Conservation (phyloP, 2,797 vertebrate species). For the Pyrrhura leucotis region DNA sequence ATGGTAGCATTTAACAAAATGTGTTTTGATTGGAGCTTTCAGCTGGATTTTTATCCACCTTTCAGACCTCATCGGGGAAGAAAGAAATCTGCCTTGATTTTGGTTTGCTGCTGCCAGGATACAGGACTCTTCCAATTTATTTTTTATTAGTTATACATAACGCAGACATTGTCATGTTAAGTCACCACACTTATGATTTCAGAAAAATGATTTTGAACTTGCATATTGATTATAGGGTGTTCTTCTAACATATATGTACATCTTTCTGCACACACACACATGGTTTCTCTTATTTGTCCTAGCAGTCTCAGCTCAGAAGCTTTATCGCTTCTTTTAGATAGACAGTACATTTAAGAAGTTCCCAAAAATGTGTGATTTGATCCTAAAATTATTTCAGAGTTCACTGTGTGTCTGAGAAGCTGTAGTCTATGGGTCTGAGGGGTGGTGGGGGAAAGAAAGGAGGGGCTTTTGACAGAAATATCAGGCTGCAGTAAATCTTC, state of each 20-base stretch:
- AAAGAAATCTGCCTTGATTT: conserved; percentile 70
- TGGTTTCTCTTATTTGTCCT: conserved; percentile 57
- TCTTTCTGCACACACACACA: not conserved
- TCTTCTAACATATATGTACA: conserved; percentile 53
- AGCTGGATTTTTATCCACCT: conserved; percentile 71
- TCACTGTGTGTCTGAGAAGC: conserved; percentile 61
- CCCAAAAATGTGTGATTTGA: conserved; percentile 61
- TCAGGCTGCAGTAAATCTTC: conserved; percentile 87
- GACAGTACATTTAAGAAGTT: conserved; percentile 45
- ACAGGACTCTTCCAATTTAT: conserved; percentile 75
- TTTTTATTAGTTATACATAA: conserved; percentile 80
- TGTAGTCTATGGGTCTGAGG: not conserved
- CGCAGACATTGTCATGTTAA: conserved; percentile 77
- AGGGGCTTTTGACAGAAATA: conserved; percentile 77
- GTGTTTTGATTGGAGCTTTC: conserved; percentile 78
- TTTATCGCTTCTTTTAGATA: conserved; percentile 40
- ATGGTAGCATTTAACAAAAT: conserved; percentile 72
- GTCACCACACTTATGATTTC: conserved; percentile 77
- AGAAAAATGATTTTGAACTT: conserved; percentile 75
- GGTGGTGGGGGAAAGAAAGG: conserved; percentile 35
- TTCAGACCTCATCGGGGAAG: conserved; percentile 68
- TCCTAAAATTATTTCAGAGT: conserved; percentile 53
- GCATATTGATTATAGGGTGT: conserved; percentile 68
- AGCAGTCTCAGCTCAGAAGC: conserved; percentile 16
- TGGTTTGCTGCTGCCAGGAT: conserved; percentile 70